These are phyloP conservation scores for Tylochromis polylepis DNA, from an alignment of 2,113 vertebrate genomes.

Conservation along the genomic window DNA sequence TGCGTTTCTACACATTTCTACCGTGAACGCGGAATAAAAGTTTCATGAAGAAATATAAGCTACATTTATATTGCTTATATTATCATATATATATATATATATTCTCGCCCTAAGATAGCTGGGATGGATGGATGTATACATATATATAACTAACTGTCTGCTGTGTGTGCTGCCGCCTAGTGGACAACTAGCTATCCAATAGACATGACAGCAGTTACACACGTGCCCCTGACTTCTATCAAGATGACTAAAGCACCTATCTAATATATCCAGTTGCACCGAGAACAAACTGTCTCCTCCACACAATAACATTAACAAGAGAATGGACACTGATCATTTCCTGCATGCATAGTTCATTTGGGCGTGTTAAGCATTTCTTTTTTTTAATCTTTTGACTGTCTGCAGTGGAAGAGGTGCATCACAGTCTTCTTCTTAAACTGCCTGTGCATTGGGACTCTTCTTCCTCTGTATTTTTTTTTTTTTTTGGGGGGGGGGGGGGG, in stretches of 20 bases:
- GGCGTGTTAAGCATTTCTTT: not conserved
- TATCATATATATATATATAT: not conserved
- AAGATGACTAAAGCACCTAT: not conserved
- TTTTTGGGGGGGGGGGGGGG: rapidly evolving
- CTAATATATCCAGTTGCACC: not conserved
- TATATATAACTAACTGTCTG: not conserved
- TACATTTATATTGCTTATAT: not conserved
- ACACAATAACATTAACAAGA: not conserved
- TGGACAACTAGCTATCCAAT: not conserved
- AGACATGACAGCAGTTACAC: not conserved
- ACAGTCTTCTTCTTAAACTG: not conserved
- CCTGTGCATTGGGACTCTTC: not conserved
- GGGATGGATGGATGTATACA: no score
- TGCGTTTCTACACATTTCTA: not conserved
- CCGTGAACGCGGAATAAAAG: not conserved
- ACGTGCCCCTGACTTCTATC: not conserved
- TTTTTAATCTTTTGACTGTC: not conserved
- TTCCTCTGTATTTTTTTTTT: not conserved
- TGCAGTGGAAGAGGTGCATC: not conserved
- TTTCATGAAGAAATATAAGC: not conserved
- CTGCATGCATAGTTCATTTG: not conserved
- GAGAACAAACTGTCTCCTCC: not conserved
- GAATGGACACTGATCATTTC: not conserved
- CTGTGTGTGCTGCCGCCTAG: not conserved
- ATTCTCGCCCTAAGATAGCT: no score